Conservation (phyloP, 2,113 vertebrate species). For the Nothocercus julius region DNA sequence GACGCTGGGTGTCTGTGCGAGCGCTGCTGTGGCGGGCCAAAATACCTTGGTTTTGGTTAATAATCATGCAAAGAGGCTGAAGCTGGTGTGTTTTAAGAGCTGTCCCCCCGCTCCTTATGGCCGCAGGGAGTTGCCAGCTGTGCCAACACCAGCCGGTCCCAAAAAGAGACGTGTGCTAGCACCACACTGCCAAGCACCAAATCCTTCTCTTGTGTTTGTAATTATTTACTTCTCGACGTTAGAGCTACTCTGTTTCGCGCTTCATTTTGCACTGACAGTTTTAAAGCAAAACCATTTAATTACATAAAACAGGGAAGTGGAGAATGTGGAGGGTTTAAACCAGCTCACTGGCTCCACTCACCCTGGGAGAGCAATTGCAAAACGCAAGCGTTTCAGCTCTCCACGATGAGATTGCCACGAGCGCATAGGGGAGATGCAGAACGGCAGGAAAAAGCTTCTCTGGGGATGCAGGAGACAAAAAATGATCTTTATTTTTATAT, state of each 20-base stretch:
- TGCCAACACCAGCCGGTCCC: no score
- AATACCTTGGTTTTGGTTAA: no score
- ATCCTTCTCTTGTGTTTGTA: neutral
- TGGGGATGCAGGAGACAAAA: neutral
- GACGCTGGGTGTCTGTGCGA: accelerated
- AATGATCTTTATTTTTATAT: neutral
- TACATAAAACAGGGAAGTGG: neutral
- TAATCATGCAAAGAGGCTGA: no score
- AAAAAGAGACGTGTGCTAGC: no score
- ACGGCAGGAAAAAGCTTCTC: neutral
- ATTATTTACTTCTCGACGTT: neutral
- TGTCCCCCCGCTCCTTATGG: no score
- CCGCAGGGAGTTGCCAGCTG: no score
- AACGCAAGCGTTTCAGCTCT: neutral
- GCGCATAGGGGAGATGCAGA: neutral
- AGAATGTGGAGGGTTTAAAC: neutral
- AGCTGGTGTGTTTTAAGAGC: no score
- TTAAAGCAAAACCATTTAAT: neutral
- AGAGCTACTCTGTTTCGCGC: neutral
- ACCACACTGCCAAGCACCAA: neutral
- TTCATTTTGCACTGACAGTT: neutral
- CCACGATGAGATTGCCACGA: neutral
- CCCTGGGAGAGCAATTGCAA: neutral
- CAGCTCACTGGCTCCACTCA: neutral
- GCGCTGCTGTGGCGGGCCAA: neutral